Conservation (phyloP, 1,140 invertebrate species). For the Phenacoccus solenopsis region DNA sequence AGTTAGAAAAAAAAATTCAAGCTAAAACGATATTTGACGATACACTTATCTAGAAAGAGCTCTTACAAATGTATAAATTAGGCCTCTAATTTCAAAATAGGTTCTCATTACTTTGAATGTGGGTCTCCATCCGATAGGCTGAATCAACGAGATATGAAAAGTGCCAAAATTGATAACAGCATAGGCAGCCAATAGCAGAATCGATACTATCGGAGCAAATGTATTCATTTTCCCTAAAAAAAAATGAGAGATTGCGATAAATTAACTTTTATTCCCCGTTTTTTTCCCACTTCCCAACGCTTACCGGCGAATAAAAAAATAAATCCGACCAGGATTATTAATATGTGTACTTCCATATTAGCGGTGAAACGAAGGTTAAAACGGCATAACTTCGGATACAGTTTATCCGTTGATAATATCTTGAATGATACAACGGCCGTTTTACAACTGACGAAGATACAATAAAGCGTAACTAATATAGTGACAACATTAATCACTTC, state of each 20-base stretch:
- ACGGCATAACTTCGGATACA: constrained; percentile 84
- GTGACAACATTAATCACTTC: constrained; percentile 91
- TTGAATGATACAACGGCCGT: constrained; percentile 92
- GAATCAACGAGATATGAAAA: constrained; percentile 83
- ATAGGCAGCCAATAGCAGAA: constrained; percentile 95
- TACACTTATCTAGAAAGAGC: too few relatives aligned
- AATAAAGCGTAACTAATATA: constrained; percentile 90
- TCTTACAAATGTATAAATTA: too few relatives aligned
- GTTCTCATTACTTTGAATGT: constrained; percentile 59
- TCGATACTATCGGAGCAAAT: constrained; percentile 93
- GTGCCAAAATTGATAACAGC: constrained; percentile 94
- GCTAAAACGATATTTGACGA: too few relatives aligned
- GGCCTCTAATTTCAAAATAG: neutral
- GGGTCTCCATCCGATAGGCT: constrained; percentile 75
- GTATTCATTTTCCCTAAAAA: constrained; percentile 70
- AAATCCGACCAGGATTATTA: constrained; percentile 81
- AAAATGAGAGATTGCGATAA: constrained; percentile 13
- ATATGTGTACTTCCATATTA: constrained; percentile 78
- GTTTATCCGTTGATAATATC: constrained; percentile 87
- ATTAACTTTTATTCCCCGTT: neutral
- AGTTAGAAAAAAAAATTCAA: too few relatives aligned
- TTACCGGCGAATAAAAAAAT: constrained; percentile 79
- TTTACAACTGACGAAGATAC: constrained; percentile 86
- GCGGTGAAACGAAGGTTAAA: constrained; percentile 87
- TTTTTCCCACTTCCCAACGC: constrained; percentile 20